Evolutionary conservation across 37 sponge, comb jelly and placozoan species (phyloP).

Genomic region (Corticium candelabrum): DNA sequence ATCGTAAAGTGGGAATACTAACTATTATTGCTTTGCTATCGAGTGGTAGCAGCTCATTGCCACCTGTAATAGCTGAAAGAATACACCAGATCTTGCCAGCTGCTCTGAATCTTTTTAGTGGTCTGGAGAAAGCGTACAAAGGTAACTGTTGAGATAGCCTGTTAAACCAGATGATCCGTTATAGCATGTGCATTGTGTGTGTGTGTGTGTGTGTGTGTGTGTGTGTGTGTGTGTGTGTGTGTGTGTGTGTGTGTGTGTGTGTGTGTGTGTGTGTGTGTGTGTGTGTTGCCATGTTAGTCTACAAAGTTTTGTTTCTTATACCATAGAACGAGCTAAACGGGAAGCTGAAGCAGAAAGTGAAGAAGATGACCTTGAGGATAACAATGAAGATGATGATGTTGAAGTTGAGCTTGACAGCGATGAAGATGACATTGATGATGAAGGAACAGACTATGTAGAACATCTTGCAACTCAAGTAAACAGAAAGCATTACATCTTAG

Average conservation of each 20-base stretch:
- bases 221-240: no score
- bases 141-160: not conserved
- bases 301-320: no score
- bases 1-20: not conserved
- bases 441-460: not conserved
- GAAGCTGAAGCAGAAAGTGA: not conserved
- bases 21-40: not conserved
- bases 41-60: not conserved
- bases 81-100: not conserved
- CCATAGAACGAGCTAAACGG: no score
- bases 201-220: no score
- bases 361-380: not conserved
- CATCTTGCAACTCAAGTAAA: no score
- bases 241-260: constrained; percentile 11
- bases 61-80: not conserved
- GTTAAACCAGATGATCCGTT: no score
- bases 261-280: not conserved
- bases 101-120: not conserved
- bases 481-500: no score
- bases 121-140: constrained; percentile 2
- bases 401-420: not conserved
- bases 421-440: not conserved
- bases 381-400: not conserved
- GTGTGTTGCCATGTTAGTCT: no score
- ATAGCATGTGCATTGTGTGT: no score